Conservation (phyloP, 2,888 invertebrate species). For the Thyatira batis region DNA sequence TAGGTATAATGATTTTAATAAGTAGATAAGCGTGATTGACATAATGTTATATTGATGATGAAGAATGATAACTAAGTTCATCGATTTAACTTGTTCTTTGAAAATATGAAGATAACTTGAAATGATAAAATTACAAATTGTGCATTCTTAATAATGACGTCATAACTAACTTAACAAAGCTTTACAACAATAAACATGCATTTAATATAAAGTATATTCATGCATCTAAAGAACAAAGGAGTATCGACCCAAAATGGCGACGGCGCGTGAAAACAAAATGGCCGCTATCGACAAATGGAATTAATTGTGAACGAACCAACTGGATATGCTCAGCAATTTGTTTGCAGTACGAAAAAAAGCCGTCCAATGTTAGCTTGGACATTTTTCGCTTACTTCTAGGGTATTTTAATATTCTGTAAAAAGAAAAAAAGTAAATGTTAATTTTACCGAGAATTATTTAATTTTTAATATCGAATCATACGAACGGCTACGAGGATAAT, state of each 20-base stretch:
- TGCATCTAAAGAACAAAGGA: slow-evolving; percentile 7
- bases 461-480: not conserved
- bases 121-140: too few relatives aligned
- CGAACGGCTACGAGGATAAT: slow-evolving; percentile 19
- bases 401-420: slow-evolving; percentile 63
- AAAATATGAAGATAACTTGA: too few relatives aligned
- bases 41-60: too few relatives aligned
- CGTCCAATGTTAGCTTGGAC: slow-evolving; percentile 80
- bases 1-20: too few relatives aligned
- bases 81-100: too few relatives aligned
- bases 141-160: not conserved
- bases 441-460: slow-evolving; percentile 32
- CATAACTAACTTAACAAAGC: not conserved
- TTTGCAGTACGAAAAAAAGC: slow-evolving; percentile 82
- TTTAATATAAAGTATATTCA: not conserved
- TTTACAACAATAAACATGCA: not conserved
- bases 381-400: slow-evolving; percentile 63
- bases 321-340: slow-evolving; percentile 81
- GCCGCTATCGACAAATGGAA: slow-evolving; percentile 33
- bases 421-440: slow-evolving; percentile 64
- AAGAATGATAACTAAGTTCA: too few relatives aligned
- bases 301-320: slow-evolving; percentile 70
- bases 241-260: slow-evolving; percentile 20
- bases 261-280: slow-evolving; percentile 50
- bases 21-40: too few relatives aligned